Percentiles rank a stretch among this genome's conserved stretches.
phyloP scores from a whole-genome alignment of 2,888 invertebrate species.

The Saturnia japonica region DNA sequence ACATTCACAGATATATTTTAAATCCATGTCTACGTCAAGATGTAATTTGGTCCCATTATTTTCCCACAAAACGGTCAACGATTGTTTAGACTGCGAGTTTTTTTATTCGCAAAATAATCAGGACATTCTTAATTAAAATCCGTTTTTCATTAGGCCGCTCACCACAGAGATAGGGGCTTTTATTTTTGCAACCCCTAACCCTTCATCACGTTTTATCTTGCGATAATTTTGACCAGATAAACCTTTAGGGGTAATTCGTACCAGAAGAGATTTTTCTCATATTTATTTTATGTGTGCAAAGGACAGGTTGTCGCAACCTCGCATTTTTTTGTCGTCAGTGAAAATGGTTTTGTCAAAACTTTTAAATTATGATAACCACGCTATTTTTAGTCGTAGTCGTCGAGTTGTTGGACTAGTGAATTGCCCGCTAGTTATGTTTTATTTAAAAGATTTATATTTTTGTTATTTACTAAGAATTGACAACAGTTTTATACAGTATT shows the following conservation, averaged over 20 bases:
- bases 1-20: neutral
- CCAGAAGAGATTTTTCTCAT: constrained; percentile 11
- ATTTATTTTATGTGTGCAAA: constrained; percentile 12
- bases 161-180: constrained; percentile 18
- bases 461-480: too few species aligned
- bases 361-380: neutral
- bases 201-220: constrained; percentile 23
- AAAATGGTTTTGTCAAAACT: neutral
- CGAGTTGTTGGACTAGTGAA: too few species aligned
- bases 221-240: constrained; percentile 23
- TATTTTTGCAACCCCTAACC: constrained; percentile 18
- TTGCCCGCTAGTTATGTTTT: too few species aligned
- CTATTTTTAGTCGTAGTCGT: neutral
- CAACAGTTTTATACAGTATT: too few species aligned
- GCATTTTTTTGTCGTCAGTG: neutral
- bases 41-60: neutral
- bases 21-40: neutral
- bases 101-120: constrained; percentile 19
- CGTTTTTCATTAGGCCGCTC: constrained; percentile 21
- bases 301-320: constrained; percentile 3
- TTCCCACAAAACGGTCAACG: neutral
- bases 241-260: constrained; percentile 18
- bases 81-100: neutral
- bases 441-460: too few species aligned
- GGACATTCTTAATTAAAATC: constrained; percentile 20